Conservation (phyloP, 2,113 vertebrate species). For the Lophotis ruficrista region DNA sequence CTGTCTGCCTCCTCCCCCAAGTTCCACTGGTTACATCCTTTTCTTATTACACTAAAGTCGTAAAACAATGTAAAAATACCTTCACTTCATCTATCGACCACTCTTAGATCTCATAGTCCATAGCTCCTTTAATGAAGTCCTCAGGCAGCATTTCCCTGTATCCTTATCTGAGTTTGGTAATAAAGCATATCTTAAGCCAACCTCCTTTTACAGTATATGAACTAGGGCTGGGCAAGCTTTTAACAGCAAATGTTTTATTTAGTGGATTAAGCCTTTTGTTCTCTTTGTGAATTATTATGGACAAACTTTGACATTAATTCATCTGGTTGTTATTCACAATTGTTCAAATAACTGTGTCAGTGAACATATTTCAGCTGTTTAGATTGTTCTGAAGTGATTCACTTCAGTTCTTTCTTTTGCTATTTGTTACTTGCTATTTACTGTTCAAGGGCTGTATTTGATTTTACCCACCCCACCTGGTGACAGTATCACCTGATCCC, state of each 20-base stretch:
- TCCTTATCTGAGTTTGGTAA: constrained; percentile 32
- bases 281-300: constrained; percentile 59
- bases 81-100: background rate
- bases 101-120: background rate
- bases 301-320: constrained; percentile 58
- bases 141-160: background rate
- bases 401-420: constrained; percentile 36
- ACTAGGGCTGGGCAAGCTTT: constrained; percentile 19
- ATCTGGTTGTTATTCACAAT: constrained; percentile 57
- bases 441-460: background rate
- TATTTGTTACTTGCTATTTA: constrained; percentile 28
- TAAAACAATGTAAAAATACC: constrained; percentile 22
- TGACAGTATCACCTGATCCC: background rate
- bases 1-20: background rate
- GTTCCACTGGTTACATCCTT: constrained; percentile 18
- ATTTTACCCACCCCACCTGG: background rate
- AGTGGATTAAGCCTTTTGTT: constrained; percentile 57
- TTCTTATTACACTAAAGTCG: background rate
- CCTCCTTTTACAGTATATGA: constrained; percentile 28
- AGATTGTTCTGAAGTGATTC: constrained; percentile 52
- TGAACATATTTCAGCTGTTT: constrained; percentile 64
- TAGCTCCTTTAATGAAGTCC: background rate
- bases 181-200: constrained; percentile 41
- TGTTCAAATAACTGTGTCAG: constrained; percentile 52
- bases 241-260: constrained; percentile 47